A percentile compares a stretch with the other conserved stretches of the same genome.
phyloP scores from a whole-genome alignment of 2,113 vertebrate species.

The Corvus hawaiiensis region DNA sequence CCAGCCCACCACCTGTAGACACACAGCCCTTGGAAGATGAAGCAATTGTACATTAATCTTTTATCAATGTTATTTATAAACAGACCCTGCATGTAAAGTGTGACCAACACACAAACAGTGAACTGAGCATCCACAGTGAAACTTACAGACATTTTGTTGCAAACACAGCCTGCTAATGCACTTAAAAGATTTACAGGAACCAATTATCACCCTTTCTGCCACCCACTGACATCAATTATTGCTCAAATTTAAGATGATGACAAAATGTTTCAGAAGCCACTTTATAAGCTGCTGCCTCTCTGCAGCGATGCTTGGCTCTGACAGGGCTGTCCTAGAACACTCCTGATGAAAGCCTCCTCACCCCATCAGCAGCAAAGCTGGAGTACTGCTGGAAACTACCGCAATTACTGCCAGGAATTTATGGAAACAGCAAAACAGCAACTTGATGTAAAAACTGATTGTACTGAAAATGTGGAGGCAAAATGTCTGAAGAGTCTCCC shows the following conservation, averaged over 20 bases:
- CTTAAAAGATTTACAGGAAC: conserved; percentile 53
- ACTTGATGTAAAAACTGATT: not conserved
- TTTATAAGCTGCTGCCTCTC: not conserved
- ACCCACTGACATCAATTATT: conserved; percentile 59
- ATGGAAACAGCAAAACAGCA: not conserved
- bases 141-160: not conserved
- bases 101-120: not conserved
- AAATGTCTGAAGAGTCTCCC: not conserved
- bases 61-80: not conserved
- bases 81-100: not conserved
- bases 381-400: not conserved
- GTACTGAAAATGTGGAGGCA: not conserved
- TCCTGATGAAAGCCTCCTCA: not conserved
- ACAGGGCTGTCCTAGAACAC: not conserved
- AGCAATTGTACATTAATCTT: not conserved
- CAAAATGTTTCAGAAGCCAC: conserved; percentile 43
- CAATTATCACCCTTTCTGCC: conserved; percentile 59
- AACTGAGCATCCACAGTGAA: not conserved
- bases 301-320: not conserved
- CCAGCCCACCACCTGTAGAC: not conserved
- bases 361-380: not conserved
- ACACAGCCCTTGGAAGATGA: not conserved
- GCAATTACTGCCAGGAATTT: not conserved
- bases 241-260: conserved; percentile 50
- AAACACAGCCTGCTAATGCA: conserved; percentile 26